Conservation (phyloP, 2,113 vertebrate genomes). For the Chelonoidis abingdonii region DNA sequence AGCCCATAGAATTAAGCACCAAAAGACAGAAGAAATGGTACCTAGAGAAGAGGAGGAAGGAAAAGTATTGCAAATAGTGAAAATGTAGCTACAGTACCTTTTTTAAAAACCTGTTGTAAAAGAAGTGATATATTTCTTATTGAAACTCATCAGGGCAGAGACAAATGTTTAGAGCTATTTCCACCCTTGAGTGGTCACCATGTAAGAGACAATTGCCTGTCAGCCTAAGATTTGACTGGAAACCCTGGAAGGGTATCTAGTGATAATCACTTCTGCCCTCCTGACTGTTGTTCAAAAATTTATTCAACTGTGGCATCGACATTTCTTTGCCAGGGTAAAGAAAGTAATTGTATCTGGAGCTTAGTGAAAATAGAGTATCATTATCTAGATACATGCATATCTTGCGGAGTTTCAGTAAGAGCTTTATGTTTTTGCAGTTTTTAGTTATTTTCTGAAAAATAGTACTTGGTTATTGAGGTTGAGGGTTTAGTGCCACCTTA, state of each 20-base stretch:
- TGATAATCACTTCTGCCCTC: neutral
- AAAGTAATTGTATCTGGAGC: neutral
- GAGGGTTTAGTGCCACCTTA: neutral
- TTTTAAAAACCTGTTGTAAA: neutral
- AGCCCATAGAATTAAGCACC: neutral
- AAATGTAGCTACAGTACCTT: neutral
- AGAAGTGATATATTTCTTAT: neutral
- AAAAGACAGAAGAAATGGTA: neutral
- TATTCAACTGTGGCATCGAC: neutral
- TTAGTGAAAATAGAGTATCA: neutral
- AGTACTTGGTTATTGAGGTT: neutral
- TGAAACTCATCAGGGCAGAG: neutral
- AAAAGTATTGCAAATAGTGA: neutral
- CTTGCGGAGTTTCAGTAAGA: constrained; percentile 11
- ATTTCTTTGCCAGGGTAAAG: neutral
- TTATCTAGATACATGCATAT: neutral
- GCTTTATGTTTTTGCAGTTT: neutral
- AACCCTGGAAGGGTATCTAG: neutral
- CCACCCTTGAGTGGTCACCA: neutral
- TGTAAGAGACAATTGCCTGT: neutral
- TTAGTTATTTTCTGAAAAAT: constrained; percentile 2
- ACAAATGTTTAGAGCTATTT: neutral
- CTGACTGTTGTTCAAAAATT: neutral
- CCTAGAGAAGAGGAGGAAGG: neutral
- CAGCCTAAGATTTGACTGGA: neutral